Evolutionary conservation across 2,888 invertebrate species (phyloP).

Genomic region (Ichneumoninae sp.): DNA sequence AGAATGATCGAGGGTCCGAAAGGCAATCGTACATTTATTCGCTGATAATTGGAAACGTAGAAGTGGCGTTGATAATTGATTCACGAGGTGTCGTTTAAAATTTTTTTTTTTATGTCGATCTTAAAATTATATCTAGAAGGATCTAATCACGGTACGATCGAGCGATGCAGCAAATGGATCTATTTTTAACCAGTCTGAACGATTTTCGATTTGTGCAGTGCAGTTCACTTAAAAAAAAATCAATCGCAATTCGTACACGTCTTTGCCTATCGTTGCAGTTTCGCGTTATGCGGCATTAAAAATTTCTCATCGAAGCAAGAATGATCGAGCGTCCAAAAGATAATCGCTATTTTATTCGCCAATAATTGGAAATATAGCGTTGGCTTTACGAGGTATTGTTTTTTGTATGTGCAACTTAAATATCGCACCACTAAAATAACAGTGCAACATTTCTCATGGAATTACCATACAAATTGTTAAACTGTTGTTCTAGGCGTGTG

Average conservation of each 20-base stretch:
- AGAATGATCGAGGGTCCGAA: background rate
- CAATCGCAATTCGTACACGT: too few relatives aligned
- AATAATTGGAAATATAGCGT: background rate
- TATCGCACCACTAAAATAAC: too few relatives aligned
- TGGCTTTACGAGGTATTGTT: background rate
- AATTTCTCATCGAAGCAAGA: background rate
- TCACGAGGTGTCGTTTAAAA: background rate
- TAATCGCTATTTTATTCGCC: background rate
- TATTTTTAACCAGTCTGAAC: slow-evolving; percentile 5
- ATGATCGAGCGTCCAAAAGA: background rate
- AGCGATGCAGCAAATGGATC: background rate
- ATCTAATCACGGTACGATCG: background rate
- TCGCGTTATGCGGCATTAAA: background rate
- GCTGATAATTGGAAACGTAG: background rate
- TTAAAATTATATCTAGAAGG: background rate
- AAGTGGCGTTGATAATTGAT: background rate
- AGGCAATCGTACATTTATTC: background rate
- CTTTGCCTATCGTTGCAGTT: too few relatives aligned
- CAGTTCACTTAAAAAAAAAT: background rate
- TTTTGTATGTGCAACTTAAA: background rate
- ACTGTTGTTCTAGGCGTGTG: too few relatives aligned
- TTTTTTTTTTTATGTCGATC: background rate
- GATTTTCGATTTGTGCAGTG: background rate
- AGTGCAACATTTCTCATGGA: too few relatives aligned
- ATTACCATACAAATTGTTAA: too few relatives aligned